These are phyloP conservation scores for Ceyx cyanopectus DNA, from an alignment of 2,113 vertebrate species.

Conservation along the genomic window DNA sequence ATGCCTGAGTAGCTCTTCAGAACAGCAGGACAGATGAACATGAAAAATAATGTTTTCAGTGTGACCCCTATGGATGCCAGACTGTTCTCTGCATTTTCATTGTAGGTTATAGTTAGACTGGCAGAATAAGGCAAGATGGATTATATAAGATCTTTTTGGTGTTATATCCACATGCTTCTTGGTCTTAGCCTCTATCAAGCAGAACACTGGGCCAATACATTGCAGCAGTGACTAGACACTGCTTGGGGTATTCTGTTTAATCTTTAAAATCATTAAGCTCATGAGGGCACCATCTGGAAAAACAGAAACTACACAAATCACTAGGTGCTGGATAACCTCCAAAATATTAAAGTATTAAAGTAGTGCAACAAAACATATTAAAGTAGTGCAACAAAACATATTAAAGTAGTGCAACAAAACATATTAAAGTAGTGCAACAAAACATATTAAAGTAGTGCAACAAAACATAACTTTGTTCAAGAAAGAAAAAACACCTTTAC, in stretches of 20 bases:
- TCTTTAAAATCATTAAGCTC: background rate
- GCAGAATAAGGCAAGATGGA: background rate
- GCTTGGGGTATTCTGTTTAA: background rate
- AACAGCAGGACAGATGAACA: background rate
- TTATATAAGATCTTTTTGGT: background rate
- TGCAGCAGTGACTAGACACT: background rate
- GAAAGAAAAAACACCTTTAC: background rate
- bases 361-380: background rate
- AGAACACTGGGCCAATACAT: background rate
- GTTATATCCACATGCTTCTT: background rate
- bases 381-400: no score
- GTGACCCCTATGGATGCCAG: background rate
- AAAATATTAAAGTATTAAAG: no score
- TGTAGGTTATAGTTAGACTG: background rate
- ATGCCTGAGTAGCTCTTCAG: background rate
- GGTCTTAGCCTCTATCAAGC: background rate
- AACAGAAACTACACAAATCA: background rate
- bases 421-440: background rate
- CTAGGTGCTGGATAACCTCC: background rate
- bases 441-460: background rate
- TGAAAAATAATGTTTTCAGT: background rate
- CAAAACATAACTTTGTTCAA: background rate
- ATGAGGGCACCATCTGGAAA: background rate
- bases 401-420: background rate
- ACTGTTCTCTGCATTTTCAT: background rate